phyloP scores from a whole-genome alignment of 2,888 invertebrate genomes.

The Drosophila eohydei region DNA sequence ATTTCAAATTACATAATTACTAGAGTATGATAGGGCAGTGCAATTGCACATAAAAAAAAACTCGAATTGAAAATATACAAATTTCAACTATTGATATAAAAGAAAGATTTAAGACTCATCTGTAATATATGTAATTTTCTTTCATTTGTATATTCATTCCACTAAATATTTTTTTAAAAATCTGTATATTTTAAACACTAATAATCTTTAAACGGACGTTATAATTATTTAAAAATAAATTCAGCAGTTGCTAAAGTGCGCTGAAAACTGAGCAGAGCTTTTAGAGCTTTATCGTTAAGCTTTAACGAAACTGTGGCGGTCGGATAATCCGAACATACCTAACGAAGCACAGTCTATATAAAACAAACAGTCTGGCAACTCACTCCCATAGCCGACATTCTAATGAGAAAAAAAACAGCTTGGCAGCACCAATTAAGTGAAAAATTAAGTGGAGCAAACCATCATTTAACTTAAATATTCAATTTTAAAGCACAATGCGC shows the following conservation, averaged over 20 bases:
- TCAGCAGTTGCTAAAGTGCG: constrained; percentile 3
- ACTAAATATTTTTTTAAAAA: no score
- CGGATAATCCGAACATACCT: background rate
- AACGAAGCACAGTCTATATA: background rate
- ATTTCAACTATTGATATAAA: background rate
- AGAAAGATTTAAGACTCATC: background rate
- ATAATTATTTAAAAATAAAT: constrained; percentile 7
- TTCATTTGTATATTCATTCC: no score
- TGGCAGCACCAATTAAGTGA: background rate
- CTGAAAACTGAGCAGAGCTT: background rate
- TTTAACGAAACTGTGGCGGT: constrained; percentile 32
- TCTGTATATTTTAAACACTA: background rate
- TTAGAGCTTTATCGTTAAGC: background rate
- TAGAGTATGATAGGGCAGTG: background rate
- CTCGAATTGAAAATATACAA: background rate
- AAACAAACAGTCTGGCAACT: background rate
- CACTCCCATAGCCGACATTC: background rate
- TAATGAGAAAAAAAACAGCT: background rate
- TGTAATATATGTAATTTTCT: background rate
- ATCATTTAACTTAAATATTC: no score
- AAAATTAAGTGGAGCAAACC: background rate
- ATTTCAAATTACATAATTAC: constrained; percentile 11
- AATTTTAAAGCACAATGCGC: no score
- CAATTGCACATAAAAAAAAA: background rate
- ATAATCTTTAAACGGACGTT: background rate